These are phyloP conservation scores for Chaenodraco wilsoni DNA, from an alignment of 2,797 vertebrate genomes.

Conservation along the genomic window DNA sequence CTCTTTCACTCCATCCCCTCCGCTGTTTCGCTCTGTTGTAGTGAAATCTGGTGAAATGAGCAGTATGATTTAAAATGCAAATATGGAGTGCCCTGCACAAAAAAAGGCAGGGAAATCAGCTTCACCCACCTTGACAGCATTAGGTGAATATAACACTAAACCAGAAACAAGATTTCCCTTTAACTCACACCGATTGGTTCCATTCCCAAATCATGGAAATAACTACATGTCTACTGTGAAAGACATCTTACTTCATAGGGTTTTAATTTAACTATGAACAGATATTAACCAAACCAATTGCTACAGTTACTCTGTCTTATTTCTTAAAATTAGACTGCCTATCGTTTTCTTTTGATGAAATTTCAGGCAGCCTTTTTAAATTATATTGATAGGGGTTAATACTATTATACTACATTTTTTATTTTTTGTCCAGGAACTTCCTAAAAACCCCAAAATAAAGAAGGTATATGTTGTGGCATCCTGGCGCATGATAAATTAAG, in stretches of 20 bases:
- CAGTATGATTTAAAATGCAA: constrained; percentile 48
- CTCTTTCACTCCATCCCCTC: constrained; percentile 9
- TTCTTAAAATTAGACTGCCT: background rate
- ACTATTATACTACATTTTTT: background rate
- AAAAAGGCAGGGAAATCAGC: constrained; percentile 25
- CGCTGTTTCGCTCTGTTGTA: constrained; percentile 17
- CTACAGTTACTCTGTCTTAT: background rate
- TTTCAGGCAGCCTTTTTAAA: background rate
- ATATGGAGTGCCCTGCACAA: constrained; percentile 14
- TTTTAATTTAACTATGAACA: background rate
- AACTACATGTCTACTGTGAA: background rate
- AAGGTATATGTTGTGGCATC: no score
- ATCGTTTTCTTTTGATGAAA: background rate
- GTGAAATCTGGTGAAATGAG: constrained; percentile 49
- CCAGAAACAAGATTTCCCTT: constrained; percentile 21
- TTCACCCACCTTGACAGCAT: constrained; percentile 46
- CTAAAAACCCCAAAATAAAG: background rate
- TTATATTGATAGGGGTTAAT: background rate
- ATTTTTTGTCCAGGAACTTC: background rate
- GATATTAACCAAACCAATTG: background rate
- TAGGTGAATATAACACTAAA: constrained; percentile 39
- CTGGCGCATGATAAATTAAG: no score
- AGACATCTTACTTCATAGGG: background rate
- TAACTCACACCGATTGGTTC: constrained; percentile 15
- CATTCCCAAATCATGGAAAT: constrained; percentile 13